These are phyloP conservation scores for Epsilonema sp. DNA, from an alignment of 2,888 invertebrate species.

Conservation along the genomic window DNA sequence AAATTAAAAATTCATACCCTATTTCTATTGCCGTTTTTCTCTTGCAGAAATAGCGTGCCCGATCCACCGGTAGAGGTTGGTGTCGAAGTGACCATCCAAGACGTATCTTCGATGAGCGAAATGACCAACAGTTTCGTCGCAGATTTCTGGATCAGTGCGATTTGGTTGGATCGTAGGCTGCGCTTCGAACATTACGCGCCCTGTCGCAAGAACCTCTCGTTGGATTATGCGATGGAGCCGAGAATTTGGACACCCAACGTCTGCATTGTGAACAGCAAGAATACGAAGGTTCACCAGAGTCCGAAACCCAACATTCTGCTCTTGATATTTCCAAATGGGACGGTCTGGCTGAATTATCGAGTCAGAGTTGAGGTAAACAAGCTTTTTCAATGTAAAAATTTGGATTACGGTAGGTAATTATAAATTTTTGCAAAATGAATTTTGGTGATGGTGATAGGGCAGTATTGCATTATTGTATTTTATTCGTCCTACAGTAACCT, in stretches of 20 bases:
- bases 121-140: constrained; percentile 6
- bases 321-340: constrained; percentile 5
- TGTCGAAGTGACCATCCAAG: constrained; percentile 8
- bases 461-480: too few relatives aligned
- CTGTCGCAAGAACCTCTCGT: constrained; percentile 1
- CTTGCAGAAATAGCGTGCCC: constrained; percentile 6
- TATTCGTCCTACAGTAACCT: too few relatives aligned
- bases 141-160: constrained; percentile 8
- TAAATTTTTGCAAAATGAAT: too few relatives aligned
- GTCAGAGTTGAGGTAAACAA: constrained; percentile 6
- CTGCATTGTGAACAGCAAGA: constrained; percentile 5
- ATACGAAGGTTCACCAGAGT: constrained; percentile 4
- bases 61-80: constrained; percentile 5
- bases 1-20: too few relatives aligned
- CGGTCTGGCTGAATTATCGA: constrained; percentile 7
- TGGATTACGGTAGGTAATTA: too few relatives aligned
- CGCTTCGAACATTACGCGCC: constrained; percentile 2
- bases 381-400: constrained; percentile 5
- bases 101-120: constrained; percentile 7
- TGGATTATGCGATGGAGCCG: constrained; percentile 3
- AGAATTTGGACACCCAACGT: constrained; percentile 7
- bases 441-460: too few relatives aligned
- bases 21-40: too few relatives aligned
- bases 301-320: constrained; percentile 5
- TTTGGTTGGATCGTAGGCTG: constrained; percentile 6